A percentile compares a stretch with the other conserved stretches of the same genome.
phyloP scores from a whole-genome alignment of 2,797 vertebrate genomes.

The Rhabdomys pumilio region DNA sequence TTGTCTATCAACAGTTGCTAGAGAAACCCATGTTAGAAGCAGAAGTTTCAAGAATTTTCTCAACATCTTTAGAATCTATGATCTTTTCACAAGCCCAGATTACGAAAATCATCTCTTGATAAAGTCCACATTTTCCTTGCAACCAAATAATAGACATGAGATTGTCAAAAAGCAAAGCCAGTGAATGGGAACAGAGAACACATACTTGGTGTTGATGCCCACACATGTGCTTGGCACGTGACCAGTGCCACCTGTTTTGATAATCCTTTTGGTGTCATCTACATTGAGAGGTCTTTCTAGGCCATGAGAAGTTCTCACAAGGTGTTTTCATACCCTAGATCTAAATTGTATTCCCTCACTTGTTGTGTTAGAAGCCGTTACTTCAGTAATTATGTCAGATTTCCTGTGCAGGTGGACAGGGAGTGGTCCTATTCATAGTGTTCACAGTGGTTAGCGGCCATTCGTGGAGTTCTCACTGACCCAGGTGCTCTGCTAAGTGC shows the following conservation, averaged over 20 bases:
- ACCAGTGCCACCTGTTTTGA: neutral
- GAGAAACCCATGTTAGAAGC: constrained; percentile 73
- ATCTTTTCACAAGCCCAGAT: constrained; percentile 65
- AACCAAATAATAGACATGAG: neutral
- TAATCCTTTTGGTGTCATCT: neutral
- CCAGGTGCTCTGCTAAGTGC: neutral
- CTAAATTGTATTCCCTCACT: neutral
- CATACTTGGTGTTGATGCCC: neutral
- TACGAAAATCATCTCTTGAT: constrained; percentile 61
- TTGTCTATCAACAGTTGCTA: constrained; percentile 67
- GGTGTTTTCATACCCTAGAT: neutral
- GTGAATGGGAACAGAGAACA: neutral
- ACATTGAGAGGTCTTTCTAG: neutral
- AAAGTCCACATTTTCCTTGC: constrained; percentile 52
- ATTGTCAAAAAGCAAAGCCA: constrained; percentile 7
- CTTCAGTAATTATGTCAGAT: neutral
- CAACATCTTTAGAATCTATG: constrained; percentile 65
- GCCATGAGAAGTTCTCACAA: neutral
- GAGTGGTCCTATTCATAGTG: neutral
- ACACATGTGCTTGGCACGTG: fast-evolving
- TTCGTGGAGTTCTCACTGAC: neutral
- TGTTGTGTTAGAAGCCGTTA: neutral
- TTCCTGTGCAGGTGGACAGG: neutral
- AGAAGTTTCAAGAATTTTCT: constrained; percentile 76
- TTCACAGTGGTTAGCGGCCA: neutral